Evolutionary conservation across 2,797 vertebrate genomes (phyloP).

Genomic region (Acipenser ruthenus): DNA sequence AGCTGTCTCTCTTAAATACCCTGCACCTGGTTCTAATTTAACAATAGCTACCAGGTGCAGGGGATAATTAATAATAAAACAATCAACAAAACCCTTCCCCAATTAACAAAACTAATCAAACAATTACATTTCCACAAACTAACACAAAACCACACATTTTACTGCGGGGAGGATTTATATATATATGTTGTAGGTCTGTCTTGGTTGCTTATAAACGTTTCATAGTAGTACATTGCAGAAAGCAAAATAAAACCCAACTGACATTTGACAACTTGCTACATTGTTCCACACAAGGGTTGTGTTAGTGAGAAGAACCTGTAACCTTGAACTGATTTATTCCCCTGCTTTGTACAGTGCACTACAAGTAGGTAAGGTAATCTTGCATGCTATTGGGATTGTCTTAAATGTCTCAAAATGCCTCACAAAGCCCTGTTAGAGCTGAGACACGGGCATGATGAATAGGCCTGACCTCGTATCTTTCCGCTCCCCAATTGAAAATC

Average conservation of each 20-base stretch:
- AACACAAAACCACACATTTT: too few species aligned
- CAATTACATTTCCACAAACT: too few species aligned
- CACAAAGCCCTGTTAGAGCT: conserved; percentile 17
- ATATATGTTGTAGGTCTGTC: too few species aligned
- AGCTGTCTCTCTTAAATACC: too few species aligned
- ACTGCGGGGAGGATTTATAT: too few species aligned
- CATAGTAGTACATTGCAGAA: too few species aligned
- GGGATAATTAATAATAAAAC: too few species aligned
- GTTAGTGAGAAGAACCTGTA: conserved; percentile 18
- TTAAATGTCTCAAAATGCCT: conserved; percentile 25
- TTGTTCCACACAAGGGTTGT: neutral
- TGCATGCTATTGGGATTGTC: conserved; percentile 28
- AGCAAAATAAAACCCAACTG: conserved; percentile 6
- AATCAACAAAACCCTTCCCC: too few species aligned
- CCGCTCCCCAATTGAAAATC: conserved; percentile 23
- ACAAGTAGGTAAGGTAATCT: conserved; percentile 27
- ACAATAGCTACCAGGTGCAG: too few species aligned
- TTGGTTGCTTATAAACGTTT: too few species aligned
- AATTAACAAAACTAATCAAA: too few species aligned
- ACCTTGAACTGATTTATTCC: conserved; percentile 34
- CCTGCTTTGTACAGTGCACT: conserved; percentile 13
- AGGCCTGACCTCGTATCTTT: conserved; percentile 26
- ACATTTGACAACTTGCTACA: conserved; percentile 2
- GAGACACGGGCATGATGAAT: conserved; percentile 25
- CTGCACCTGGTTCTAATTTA: too few species aligned